Base-by-base conservation (phyloP, 1,140 invertebrate species). In the Zaprionus ghesquierei region DNA sequence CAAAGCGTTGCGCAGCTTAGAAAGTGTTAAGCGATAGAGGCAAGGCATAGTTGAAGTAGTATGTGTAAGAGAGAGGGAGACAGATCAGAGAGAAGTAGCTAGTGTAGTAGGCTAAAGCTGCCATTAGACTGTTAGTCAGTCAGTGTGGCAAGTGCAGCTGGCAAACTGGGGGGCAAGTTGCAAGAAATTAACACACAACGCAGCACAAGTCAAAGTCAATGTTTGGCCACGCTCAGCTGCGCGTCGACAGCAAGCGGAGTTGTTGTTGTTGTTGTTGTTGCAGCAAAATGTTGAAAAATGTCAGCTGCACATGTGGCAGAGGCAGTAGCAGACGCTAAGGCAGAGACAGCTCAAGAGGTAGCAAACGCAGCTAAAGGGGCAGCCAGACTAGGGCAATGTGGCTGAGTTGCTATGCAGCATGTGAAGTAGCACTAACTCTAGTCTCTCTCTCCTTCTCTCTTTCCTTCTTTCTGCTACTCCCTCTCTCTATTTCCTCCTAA, bases 171-270 rank as follows among this genome's bases (percentile, higher is more conserved):
- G n/a, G 4, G 5, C 1, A 15, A 38, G 13, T 38, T 38, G 5
- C 12, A 5, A 5, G 5, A n/a, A 38, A 38, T n/a, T 38, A n/a
- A 38, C 27, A 72, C 41, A 51, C 79, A 69, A 72, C 41, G 49
- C 79, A 69, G 62, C 59, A 63, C 65, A 75, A 81, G 75, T 79
- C 75, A 82, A 79, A 81, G 79, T 81, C 79, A 81, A 81, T 82
- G 79, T 82, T 81, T 78, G 79, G 56, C 73, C 50, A 82, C 62
- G 64, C 29, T 64, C 5, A 29, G n/a, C 18, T 65, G 51, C 50
- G 59, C 6, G 35, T n/a, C 4, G 35, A 38, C n/a, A 62, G 62
- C 38, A n/a, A n/a, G n/a, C n/a, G n/a, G n/a, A n/a, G n/a, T n/a
- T n/a, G n/a, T 68, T 53, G 29, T n/a, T 18, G 23, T 20, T 53